phyloP scores from a whole-genome alignment of 2,888 invertebrate species.

The Drosophila gaucha region DNA sequence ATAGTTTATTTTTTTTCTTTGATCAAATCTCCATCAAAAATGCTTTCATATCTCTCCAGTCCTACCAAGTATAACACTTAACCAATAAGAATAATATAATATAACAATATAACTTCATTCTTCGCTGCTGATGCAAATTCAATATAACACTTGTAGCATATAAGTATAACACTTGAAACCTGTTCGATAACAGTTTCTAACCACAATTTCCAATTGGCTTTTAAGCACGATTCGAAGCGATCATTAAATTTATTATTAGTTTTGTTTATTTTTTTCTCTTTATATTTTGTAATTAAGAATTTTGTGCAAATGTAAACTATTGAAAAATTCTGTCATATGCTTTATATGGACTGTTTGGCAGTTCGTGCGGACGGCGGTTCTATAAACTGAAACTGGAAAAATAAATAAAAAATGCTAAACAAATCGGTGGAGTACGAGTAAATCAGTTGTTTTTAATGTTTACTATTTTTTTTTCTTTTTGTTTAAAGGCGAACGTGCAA shows the following conservation, averaged over 20 bases:
- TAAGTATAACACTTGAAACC: slow-evolving; percentile 6
- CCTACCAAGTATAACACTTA: neutral
- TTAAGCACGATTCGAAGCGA: slow-evolving; percentile 11
- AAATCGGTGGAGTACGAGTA: slow-evolving; percentile 15
- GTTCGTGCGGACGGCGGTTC: slow-evolving; percentile 34
- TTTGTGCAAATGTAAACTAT: slow-evolving; percentile 16
- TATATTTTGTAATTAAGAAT: slow-evolving; percentile 29
- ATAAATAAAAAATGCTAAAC: slow-evolving; percentile 21
- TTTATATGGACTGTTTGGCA: slow-evolving; percentile 29
- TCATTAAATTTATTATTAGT: slow-evolving; percentile 17
- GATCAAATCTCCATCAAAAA: too few relatives aligned
- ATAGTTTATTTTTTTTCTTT: neutral
- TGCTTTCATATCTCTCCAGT: neutral
- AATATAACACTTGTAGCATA: neutral
- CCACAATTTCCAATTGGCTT: slow-evolving; percentile 9
- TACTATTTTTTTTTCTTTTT: slow-evolving; percentile 8
- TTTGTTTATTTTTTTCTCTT: neutral
- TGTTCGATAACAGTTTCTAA: neutral
- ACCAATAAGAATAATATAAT: too few relatives aligned
- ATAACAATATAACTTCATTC: neutral
- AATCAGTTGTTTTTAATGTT: slow-evolving; percentile 34
- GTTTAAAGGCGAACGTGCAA: slow-evolving; percentile 62
- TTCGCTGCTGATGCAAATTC: neutral
- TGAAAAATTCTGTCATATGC: slow-evolving; percentile 19
- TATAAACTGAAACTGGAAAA: slow-evolving; percentile 27